A percentile compares a stretch with the other conserved stretches of the same genome.
Conservation (phyloP, 2,113 vertebrate species). For the Spea multiplicata region DNA sequence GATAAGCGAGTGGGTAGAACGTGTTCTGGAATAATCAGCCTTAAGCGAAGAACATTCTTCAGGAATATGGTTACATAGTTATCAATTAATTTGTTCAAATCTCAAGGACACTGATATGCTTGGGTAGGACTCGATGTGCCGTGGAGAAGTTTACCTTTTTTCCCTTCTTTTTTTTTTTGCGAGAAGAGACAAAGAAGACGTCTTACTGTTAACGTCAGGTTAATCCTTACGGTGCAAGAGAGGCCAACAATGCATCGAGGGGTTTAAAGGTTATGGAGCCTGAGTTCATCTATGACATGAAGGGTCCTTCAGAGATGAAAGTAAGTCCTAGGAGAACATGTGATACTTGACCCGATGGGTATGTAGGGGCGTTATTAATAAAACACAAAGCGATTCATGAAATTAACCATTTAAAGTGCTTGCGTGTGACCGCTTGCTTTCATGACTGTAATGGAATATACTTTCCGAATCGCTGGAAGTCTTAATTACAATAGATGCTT, state of each 20-base stretch:
- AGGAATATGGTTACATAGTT: not conserved
- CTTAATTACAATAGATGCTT: no score
- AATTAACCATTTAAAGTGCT: no score
- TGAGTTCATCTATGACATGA: constrained; percentile 12
- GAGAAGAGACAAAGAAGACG: constrained; percentile 1
- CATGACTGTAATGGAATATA: no score
- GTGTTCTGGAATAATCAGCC: not conserved
- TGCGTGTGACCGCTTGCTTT: no score
- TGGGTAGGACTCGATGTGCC: not conserved
- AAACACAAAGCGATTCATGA: no score
- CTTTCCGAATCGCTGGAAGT: no score
- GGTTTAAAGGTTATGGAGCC: not conserved
- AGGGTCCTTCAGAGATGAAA: not conserved
- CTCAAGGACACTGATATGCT: constrained; percentile 3
- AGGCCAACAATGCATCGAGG: not conserved
- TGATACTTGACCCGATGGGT: no score
- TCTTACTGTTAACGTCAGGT: not conserved
- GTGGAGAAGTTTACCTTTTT: not conserved
- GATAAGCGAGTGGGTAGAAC: not conserved
- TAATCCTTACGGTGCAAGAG: constrained; percentile 24
- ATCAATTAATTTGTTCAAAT: constrained; percentile 1
- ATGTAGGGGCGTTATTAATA: no score
- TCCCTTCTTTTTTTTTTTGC: no score
- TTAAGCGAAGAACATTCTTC: not conserved
- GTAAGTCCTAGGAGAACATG: not conserved